A percentile compares a stretch with the other conserved stretches of the same genome.
Evolutionary conservation across 2,113 vertebrate species (phyloP).

Genomic region (Machaerirhynchus nigripectus): DNA sequence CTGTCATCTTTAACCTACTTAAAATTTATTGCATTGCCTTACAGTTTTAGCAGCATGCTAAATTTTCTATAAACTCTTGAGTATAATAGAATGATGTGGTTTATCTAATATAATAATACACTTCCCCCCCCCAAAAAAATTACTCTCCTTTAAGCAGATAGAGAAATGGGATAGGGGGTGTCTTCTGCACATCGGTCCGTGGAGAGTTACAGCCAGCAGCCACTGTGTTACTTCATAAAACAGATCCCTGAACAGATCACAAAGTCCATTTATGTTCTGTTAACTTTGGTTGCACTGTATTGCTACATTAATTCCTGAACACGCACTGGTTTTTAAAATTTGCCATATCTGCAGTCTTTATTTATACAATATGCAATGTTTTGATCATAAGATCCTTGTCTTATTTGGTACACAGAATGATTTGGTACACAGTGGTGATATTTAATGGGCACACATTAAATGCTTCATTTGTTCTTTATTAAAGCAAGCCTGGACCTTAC

Average conservation of each 20-base stretch:
- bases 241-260: neutral
- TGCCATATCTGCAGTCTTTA: neutral
- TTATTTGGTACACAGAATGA: neutral
- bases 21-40: neutral
- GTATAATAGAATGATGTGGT: neutral
- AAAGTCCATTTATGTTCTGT: neutral
- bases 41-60: neutral
- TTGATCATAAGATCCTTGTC: neutral
- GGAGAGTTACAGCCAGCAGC: neutral
- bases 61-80: neutral
- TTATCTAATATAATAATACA: neutral
- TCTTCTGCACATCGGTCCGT: neutral
- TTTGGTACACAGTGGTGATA: neutral
- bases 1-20: neutral
- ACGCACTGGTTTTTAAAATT: neutral
- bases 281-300: neutral
- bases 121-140: neutral
- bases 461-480: neutral
- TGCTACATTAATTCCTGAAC: neutral
- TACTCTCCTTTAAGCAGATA: neutral
- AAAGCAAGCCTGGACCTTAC: neutral
- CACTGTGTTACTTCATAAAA: neutral
- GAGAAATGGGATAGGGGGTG: neutral
- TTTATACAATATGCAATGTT: neutral
- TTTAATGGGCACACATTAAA: neutral